A percentile compares a stretch with the other conserved stretches of the same genome.
phyloP scores from a whole-genome alignment of 2,113 vertebrate genomes.

The Nothocercus julius region DNA sequence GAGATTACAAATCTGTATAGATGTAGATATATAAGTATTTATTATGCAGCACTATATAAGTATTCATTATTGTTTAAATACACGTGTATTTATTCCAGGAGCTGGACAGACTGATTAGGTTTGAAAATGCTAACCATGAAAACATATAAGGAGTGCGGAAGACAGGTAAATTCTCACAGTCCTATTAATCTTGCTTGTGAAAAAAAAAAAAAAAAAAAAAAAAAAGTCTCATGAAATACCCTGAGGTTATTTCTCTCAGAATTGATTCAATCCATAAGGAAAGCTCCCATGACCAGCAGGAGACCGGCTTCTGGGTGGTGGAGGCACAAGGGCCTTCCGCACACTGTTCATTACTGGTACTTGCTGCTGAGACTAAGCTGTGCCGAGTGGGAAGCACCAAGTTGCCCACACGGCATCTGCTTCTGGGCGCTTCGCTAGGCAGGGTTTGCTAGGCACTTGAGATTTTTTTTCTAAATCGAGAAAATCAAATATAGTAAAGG shows the following conservation, averaged over 20 bases:
- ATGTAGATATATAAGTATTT: too few relatives aligned
- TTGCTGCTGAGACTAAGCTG: constrained; percentile 44
- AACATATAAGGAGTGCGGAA: not conserved
- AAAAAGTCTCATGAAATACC: not conserved
- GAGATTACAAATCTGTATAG: too few relatives aligned
- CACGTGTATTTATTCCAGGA: not conserved
- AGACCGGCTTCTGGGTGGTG: not conserved
- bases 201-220: not conserved
- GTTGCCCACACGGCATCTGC: constrained; percentile 68
- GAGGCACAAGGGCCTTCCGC: constrained; percentile 16
- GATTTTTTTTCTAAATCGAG: constrained; percentile 53
- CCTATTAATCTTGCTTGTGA: not conserved
- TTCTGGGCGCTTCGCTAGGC: constrained; percentile 55
- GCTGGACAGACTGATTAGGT: not conserved
- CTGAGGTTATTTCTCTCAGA: not conserved
- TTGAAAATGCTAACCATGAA: not conserved
- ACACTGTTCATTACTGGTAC: constrained; percentile 8
- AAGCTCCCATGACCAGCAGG: not conserved
- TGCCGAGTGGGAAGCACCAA: constrained; percentile 54
- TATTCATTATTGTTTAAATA: not conserved
- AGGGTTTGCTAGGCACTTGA: constrained; percentile 28
- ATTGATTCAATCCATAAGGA: not conserved
- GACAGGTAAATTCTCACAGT: not conserved
- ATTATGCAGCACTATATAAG: not conserved
- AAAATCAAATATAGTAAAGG: constrained; percentile 61